Conservation (phyloP, 2,797 vertebrate genomes). For the Sebastes oblongus region DNA sequence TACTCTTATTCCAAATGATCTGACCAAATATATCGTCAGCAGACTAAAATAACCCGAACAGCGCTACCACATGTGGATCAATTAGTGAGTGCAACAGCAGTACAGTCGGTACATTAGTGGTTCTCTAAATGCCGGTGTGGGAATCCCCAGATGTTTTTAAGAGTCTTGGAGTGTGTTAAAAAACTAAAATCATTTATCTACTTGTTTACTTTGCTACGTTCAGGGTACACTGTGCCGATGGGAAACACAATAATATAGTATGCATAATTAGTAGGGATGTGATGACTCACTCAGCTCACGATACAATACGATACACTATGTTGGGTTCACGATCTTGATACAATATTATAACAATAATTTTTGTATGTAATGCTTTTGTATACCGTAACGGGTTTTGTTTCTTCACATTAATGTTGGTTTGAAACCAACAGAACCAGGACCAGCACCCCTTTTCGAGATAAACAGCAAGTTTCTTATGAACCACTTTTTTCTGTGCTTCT, state of each 20-base stretch:
- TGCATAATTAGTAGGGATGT: no score
- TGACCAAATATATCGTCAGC: not conserved
- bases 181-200: no score
- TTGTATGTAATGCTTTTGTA: no score
- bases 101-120: not conserved
- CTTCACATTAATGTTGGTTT: not conserved
- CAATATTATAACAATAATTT: no score
- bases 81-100: not conserved
- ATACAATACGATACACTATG: no score
- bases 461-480: constrained; percentile 5
- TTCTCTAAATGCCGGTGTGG: not conserved
- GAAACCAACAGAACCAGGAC: not conserved
- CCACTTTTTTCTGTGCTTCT: not conserved
- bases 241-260: not conserved
- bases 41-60: constrained; percentile 13
- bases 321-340: no score
- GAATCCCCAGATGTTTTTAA: not conserved
- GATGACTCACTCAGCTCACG: no score
- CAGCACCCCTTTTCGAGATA: not conserved
- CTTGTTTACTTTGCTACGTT: not conserved
- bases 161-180: not conserved
- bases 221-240: not conserved
- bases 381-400: no score
- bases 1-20: constrained; percentile 8
- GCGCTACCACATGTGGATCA: not conserved